phyloP scores from a whole-genome alignment of 1,140 invertebrate genomes.

The Brachionus paranguensis region DNA sequence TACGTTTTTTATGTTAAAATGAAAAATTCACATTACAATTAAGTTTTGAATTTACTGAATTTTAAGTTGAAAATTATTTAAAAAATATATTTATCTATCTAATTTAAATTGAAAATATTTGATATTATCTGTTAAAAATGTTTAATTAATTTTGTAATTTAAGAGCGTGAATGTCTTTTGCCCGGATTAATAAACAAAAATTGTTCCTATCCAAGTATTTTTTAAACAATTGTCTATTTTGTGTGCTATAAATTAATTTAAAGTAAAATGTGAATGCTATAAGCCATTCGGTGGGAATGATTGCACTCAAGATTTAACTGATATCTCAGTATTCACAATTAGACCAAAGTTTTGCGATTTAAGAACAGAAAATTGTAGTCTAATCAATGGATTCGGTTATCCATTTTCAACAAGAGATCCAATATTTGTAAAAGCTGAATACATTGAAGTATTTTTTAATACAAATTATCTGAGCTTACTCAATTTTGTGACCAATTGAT shows the following conservation, averaged over 20 bases:
- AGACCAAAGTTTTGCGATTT: neutral
- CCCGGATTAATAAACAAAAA: neutral
- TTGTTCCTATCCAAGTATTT: neutral
- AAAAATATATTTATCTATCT: neutral
- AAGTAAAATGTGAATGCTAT: slow-evolving; percentile 5
- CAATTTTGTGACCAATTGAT: no score
- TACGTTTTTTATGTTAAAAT: no score
- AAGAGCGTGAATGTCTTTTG: neutral
- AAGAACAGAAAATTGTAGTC: slow-evolving; percentile 15
- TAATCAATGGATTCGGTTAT: neutral
- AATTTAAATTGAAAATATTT: no score
- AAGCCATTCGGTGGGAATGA: neutral
- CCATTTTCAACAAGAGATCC: slow-evolving; percentile 22
- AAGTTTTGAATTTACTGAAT: no score
- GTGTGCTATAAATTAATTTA: neutral
- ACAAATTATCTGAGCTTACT: no score
- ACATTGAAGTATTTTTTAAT: neutral
- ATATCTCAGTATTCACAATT: neutral
- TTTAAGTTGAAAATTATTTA: no score
- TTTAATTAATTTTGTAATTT: neutral
- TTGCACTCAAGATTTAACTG: slow-evolving; percentile 5
- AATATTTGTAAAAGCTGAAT: neutral
- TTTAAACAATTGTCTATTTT: neutral
- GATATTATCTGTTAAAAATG: no score
- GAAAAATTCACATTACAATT: no score